Evolutionary conservation across 2,797 vertebrate species (phyloP), one percentile per base, ranked within the genome.

Genomic region (Acanthurus tractus): DNA sequence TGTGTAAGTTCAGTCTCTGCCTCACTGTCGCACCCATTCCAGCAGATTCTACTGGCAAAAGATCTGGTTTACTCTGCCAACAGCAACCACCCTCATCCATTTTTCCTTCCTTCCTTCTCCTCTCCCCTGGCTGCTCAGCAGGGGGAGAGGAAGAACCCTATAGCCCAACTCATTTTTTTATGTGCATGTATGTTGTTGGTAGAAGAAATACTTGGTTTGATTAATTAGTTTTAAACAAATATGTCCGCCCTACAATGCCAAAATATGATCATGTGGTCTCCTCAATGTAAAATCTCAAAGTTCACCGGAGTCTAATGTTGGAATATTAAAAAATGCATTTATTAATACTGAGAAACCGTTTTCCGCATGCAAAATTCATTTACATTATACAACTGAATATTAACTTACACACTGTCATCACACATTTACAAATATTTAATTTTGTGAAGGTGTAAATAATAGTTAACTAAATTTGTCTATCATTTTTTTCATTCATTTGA

Each of bases 1-100:
- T 14, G 62, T 13, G 52, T 14, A 57, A 76, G 75, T 65, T 58
- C 76, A 14, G 34, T 81, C 77, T 84, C 64, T 83, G 70, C 75
- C 55, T 70, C 73, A 63, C 65, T 69, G 85, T 82, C 78, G 75
- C 84, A 72, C 79, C 84, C 88, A 89, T 90, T 92, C 89, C 82
- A 91, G 85, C 80, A 87, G 87, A 89, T 81, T 85, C 84, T 84
- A 69, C 76, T 91, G 92, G 90, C 89, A 91, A 71, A 72, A 85
- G 55, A 78, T 76, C 40, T 75, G 79, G 54, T 83, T 81, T 63
- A 82, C 52, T 52, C 78, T 89, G 88, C 91, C 90, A 91, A 85
- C 75, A 89, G 76, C 74, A 83, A 79, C 85, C 79, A 83, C 78
- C 85, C 88, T 80, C 76, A 81, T 84, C 83, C 86, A 69, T 80